Evolutionary conservation across 2,113 vertebrate genomes (phyloP).

Genomic region (Corythornis vintsioides): DNA sequence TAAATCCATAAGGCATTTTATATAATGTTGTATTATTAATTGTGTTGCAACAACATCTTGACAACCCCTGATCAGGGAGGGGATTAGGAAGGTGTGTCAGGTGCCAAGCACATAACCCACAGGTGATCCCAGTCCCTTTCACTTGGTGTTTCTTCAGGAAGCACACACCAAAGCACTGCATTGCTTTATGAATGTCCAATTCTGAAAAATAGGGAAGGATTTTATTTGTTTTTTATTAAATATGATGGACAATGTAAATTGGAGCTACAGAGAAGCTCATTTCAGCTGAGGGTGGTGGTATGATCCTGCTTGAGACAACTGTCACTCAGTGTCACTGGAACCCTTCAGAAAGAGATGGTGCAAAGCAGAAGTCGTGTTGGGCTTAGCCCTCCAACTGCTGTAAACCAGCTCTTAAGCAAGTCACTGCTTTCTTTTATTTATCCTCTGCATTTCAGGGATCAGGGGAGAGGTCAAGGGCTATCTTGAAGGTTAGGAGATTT

Average conservation of each 20-base stretch:
- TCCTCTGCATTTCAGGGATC: background rate
- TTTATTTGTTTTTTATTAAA: background rate
- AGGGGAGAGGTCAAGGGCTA: slow-evolving; percentile 30
- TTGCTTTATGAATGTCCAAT: background rate
- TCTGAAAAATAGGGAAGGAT: background rate
- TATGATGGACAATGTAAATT: background rate
- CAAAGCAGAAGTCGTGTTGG: background rate
- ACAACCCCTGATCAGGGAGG: background rate
- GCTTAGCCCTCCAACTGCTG: background rate
- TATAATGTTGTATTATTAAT: background rate
- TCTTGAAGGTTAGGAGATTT: slow-evolving; percentile 23
- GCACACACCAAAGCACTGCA: background rate
- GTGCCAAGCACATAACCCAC: background rate
- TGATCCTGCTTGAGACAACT: fast-evolving
- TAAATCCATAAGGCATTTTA: background rate
- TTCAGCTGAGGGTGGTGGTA: background rate
- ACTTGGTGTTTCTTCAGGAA: background rate
- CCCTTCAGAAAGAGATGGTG: background rate
- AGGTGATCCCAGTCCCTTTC: background rate
- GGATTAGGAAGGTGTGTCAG: background rate
- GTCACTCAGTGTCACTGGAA: background rate
- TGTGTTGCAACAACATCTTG: background rate
- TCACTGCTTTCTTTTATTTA: background rate
- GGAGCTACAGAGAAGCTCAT: background rate
- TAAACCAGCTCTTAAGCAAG: background rate